phyloP scores from a whole-genome alignment of 2,888 invertebrate species.

The Cataglyphis livida region DNA sequence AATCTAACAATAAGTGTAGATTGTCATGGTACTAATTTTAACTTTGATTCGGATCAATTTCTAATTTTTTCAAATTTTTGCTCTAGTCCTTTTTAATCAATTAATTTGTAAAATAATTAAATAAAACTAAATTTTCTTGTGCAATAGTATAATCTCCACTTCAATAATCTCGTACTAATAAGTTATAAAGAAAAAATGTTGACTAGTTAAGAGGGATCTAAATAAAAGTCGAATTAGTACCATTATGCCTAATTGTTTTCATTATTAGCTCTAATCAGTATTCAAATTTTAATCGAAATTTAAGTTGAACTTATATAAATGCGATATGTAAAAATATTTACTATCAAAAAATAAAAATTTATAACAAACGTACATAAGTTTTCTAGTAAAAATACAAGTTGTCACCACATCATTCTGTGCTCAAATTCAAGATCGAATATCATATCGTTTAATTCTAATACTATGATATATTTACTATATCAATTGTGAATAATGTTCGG shows the following conservation, averaged over 20 bases:
- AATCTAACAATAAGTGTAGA: neutral
- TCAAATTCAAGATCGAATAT: slow-evolving; percentile 75
- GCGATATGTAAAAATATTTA: neutral
- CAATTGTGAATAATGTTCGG: slow-evolving; percentile 41
- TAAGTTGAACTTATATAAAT: neutral
- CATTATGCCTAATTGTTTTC: too few relatives aligned
- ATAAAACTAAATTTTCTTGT: neutral
- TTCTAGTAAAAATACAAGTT: slow-evolving; percentile 17
- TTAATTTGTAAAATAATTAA: neutral
- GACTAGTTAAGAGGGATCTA: too few relatives aligned
- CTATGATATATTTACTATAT: slow-evolving; percentile 65
- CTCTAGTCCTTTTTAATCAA: neutral
- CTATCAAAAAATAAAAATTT: neutral
- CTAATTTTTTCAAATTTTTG: neutral
- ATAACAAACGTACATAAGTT: neutral
- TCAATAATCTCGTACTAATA: neutral
- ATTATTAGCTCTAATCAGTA: neutral
- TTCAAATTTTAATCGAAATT: neutral
- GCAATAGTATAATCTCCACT: neutral
- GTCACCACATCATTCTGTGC: slow-evolving; percentile 69
- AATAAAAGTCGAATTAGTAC: too few relatives aligned
- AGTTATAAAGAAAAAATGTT: too few relatives aligned
- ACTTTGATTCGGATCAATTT: neutral
- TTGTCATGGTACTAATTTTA: neutral
- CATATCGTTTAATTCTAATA: slow-evolving; percentile 64